Evolutionary conservation across 2,113 vertebrate genomes (phyloP), one percentile per base, ranked within the genome.

Genomic region (Xiphorhynchus elegans): DNA sequence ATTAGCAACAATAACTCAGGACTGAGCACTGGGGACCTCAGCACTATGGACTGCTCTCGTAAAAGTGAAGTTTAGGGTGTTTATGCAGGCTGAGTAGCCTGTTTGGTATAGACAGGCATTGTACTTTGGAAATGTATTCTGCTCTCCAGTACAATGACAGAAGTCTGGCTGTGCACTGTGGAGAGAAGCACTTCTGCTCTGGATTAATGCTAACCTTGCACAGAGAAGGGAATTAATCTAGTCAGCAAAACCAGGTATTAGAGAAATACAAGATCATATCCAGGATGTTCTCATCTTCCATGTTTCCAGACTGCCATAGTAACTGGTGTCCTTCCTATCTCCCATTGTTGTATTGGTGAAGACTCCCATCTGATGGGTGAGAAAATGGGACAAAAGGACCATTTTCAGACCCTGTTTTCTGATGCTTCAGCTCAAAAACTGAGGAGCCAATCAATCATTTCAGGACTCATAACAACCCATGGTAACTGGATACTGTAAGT

Each of bases 251-350:
- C 9, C 29, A 35, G 39, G 13, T 4, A 13, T 59, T 60, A 52
- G 47, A 56, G 17, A 28, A 67, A 63, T 29, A 59, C 5, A 26
- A 35, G 53, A 58, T 39, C 4, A 2, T 23, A 33, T 55, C 39
- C 56, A 75, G 26, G 52, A 39, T 5, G 25, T 52, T 84, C 42
- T 78, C 14, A 13, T 4, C 23, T 60, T 46, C 11, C 0, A 0
- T 37, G n/a, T 47, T 1, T 1, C 28, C n/a, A 53, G 40, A 19
- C 18, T 83, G 6, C 33, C 7, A 2, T 2, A n/a, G 25, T 37
- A 83, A 29, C 7, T 58, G 24, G 7, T 85, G 17, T 11, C 9
- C 8, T 73, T 90, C 75, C n/a, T 24, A 1, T 17, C 37, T 76
- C 19, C 13, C 20, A 4, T n/a, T 31, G 33, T 37, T n/a, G 10